phyloP scores from a whole-genome alignment of 2,888 invertebrate species.

The Hirtodrosophila trivittata region DNA sequence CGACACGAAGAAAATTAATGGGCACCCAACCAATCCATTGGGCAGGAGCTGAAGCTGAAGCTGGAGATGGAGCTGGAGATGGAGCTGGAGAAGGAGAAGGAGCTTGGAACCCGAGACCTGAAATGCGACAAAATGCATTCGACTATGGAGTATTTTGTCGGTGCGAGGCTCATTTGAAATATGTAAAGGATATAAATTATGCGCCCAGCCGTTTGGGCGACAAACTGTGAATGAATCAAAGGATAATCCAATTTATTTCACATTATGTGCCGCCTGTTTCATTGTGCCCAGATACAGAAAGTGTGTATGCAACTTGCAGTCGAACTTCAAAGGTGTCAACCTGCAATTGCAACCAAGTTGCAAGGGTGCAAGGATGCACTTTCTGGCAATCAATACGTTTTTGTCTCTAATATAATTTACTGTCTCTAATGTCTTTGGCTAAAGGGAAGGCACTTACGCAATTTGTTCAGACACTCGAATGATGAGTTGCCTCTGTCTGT shows the following conservation, averaged over 20 bases:
- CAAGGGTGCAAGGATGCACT: constrained; percentile 31
- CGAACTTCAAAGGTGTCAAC: constrained; percentile 70
- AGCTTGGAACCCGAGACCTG: constrained; percentile 1
- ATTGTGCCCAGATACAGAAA: constrained; percentile 60
- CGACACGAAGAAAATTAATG: constrained; percentile 76
- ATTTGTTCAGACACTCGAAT: constrained; percentile 13
- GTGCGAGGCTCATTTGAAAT: constrained; percentile 69
- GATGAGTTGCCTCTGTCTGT: constrained; percentile 18
- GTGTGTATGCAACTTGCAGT: constrained; percentile 46
- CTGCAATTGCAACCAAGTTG: constrained; percentile 32
- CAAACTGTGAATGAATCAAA: constrained; percentile 81
- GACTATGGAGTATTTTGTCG: constrained; percentile 11
- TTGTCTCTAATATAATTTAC: constrained; percentile 80
- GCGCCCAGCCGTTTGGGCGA: constrained; percentile 64
- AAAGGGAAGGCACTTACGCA: constrained; percentile 35
- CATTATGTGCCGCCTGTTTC: constrained; percentile 61
- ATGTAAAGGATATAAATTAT: constrained; percentile 80
- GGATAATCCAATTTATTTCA: constrained; percentile 83
- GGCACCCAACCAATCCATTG: constrained; percentile 45
- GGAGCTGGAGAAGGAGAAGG: too few species aligned
- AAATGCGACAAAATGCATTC: constrained; percentile 19
- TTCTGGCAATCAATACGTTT: constrained; percentile 77
- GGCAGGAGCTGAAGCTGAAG: not conserved
- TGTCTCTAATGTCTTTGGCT: constrained; percentile 53
- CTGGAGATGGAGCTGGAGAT: too few species aligned